These are phyloP conservation scores for Hydrochoerus hydrochaeris DNA, from an alignment of 2,113 vertebrate genomes.

Conservation along the genomic window DNA sequence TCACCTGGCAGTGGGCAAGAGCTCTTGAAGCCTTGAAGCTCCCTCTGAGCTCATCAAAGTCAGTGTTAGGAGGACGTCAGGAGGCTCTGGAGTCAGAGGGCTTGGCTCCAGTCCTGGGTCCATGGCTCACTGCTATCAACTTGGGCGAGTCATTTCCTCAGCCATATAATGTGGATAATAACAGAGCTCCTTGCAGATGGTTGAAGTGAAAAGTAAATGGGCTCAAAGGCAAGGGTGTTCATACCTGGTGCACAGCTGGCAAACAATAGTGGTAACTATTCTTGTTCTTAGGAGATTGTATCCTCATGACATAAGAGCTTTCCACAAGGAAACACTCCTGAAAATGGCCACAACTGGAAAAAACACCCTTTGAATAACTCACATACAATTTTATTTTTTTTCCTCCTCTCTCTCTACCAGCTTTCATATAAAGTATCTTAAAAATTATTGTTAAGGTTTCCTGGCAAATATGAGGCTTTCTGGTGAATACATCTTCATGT, in stretches of 20 bases:
- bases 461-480: neutral
- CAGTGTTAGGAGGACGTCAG: neutral
- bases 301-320: neutral
- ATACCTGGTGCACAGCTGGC: neutral
- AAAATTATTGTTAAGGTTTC: neutral
- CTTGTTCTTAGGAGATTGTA: too few relatives aligned
- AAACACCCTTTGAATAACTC: neutral
- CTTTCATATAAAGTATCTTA: neutral
- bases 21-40: neutral
- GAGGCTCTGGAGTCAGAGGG: neutral
- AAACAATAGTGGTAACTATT: neutral
- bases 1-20: neutral
- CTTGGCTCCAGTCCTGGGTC: neutral
- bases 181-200: neutral
- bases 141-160: constrained; percentile 21
- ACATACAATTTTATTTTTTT: neutral
- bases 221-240: neutral
- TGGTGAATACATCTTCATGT: neutral
- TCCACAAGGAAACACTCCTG: neutral
- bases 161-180: neutral
- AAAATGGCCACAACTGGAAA: neutral
- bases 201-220: neutral
- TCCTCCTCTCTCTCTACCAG: neutral
- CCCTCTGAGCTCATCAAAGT: neutral
- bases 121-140: neutral